Base-by-base conservation (phyloP, 1,140 invertebrate species). In the Leucophenga varia region DNA sequence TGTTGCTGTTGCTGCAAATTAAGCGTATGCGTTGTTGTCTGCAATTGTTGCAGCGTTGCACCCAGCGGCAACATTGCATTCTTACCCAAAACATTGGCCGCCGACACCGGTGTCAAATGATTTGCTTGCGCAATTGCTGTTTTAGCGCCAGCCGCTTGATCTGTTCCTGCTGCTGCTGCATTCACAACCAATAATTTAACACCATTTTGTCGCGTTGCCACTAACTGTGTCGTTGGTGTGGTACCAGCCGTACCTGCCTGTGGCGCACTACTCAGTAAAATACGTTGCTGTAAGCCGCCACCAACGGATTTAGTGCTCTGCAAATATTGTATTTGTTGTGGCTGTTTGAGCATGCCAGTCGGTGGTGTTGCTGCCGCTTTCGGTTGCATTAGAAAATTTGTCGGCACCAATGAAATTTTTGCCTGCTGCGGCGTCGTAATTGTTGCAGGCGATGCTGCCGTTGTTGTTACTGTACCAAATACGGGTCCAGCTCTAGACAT, bases 331-430 rank as follows among this genome's bases (percentile, higher is more conserved):
- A 63, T 39, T 38, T 61, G 58, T 2, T 56, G 40, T 5, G 49
- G 48, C 20, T 48, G n/a, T 25, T 18, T 36, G 3, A 47, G 18
- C 9, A 25, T 34, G 10, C 57, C 55, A 19, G 48, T 17, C 7
- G 36, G 21, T 20, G 52, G 34, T 8, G 50, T 36, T 37, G 35
- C 47, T 10, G 30, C 39, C 3, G 64, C 14, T 19, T 71, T 65
- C 16, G 68, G 70, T 38, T 74, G 72, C 58, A 74, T 59, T 2
- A 74, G 51, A 31, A 74, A 70, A 36, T 74, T 74, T 1, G 72
- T 74, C 14, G 72, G 72, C 31, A 74, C 72, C 42, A 74, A 19
- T 1, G 72, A 74, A 17, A 74, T 74, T 42, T n/a, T 74, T 74
- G 1, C 56, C 61, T 0, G 45, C 25, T 36, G 50, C 34, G 7